Evolutionary conservation across 2,888 invertebrate genomes (phyloP).

Genomic region (Leptinotarsa juncta): DNA sequence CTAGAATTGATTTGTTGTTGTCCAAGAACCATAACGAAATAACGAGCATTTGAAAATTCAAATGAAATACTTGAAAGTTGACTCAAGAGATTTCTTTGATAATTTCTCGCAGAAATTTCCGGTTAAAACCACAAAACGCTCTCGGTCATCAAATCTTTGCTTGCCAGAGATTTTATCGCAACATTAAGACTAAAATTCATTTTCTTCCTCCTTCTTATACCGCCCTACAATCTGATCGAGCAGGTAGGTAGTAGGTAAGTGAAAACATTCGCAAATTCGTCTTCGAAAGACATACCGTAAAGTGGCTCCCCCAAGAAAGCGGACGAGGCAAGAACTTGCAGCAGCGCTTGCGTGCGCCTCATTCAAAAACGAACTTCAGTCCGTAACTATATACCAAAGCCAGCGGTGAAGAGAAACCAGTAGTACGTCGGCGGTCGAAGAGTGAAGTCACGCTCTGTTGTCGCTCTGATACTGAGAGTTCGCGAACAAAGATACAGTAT

Average conservation of each 20-base stretch:
- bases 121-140: slow-evolving; percentile 26
- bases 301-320: slow-evolving; percentile 30
- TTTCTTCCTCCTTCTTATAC: slow-evolving; percentile 42
- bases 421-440: slow-evolving; percentile 48
- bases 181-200: slow-evolving; percentile 44
- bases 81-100: slow-evolving; percentile 27
- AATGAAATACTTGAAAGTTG: slow-evolving; percentile 35
- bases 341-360: slow-evolving; percentile 34
- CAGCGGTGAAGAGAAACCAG: slow-evolving; percentile 42
- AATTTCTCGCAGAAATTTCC: slow-evolving; percentile 23
- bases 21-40: slow-evolving; percentile 16
- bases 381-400: slow-evolving; percentile 38
- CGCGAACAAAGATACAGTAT: slow-evolving; percentile 13
- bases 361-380: slow-evolving; percentile 8
- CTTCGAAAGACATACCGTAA: slow-evolving; percentile 28
- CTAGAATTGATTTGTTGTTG: too few relatives aligned
- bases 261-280: slow-evolving; percentile 38
- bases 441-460: slow-evolving; percentile 40
- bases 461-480: slow-evolving; percentile 13
- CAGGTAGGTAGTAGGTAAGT: slow-evolving; percentile 45
- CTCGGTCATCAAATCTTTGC: slow-evolving; percentile 28
- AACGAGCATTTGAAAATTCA: slow-evolving; percentile 28
- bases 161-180: slow-evolving; percentile 37
- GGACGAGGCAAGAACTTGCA: slow-evolving; percentile 26
- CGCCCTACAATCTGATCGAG: slow-evolving; percentile 39